A percentile compares a stretch with the other conserved stretches of the same genome.
These are phyloP conservation scores for Microdon myrmicae DNA, from an alignment of 2,888 invertebrate genomes.

Conservation along the genomic window DNA sequence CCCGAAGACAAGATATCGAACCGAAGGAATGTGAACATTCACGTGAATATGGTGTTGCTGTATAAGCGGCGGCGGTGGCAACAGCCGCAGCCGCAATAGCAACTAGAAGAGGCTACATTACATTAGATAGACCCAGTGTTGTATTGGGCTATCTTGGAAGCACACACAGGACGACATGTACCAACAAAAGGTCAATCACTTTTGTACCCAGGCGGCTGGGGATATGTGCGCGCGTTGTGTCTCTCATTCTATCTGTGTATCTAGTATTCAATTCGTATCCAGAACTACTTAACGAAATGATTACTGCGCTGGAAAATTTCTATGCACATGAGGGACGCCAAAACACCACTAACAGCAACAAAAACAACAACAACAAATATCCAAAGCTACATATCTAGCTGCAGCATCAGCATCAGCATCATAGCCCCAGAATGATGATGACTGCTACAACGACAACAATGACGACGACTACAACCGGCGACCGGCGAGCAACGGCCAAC, in stretches of 20 bases:
- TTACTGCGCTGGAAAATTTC: slow-evolving; percentile 50
- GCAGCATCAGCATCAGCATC: too few relatives aligned
- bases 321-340: slow-evolving; percentile 33
- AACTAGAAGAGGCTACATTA: slow-evolving; percentile 21
- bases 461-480: slow-evolving; percentile 9
- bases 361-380: slow-evolving; percentile 13
- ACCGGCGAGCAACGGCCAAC: background rate
- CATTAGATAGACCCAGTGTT: slow-evolving; percentile 8
- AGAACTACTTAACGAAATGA: slow-evolving; percentile 53
- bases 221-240: slow-evolving; percentile 14
- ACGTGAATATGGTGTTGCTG: slow-evolving; percentile 18
- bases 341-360: slow-evolving; percentile 20
- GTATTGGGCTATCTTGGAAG: slow-evolving; percentile 11
- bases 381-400: too few relatives aligned
- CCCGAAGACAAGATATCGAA: slow-evolving; percentile 44
- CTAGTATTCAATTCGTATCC: slow-evolving; percentile 52
- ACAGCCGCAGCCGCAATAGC: slow-evolving; percentile 10
- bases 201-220: slow-evolving; percentile 42
- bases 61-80: slow-evolving; percentile 1
- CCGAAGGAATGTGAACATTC: slow-evolving; percentile 44
- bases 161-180: slow-evolving; percentile 49
- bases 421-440: too few relatives aligned
- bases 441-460: slow-evolving; percentile 15
- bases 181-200: slow-evolving; percentile 52
- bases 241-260: slow-evolving; percentile 45